A percentile compares a stretch with the other conserved stretches of the same genome.
Evolutionary conservation across 2,888 invertebrate genomes (phyloP).

Genomic region (Amiota minor): DNA sequence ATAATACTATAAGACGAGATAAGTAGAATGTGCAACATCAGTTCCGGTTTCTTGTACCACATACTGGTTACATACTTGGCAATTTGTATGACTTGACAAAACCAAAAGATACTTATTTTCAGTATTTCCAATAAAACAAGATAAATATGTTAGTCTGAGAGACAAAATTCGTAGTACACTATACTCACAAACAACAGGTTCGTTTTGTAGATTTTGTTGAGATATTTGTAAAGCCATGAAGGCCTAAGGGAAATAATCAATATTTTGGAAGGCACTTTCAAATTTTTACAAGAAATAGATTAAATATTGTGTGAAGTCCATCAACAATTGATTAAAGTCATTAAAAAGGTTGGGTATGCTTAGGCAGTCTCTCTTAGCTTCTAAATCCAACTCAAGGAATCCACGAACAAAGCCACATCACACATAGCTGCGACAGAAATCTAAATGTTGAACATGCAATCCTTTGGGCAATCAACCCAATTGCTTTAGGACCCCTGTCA

Average conservation of each 20-base stretch:
- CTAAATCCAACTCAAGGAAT: too few species aligned
- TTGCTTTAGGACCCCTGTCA: too few species aligned
- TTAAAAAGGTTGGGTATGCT: too few species aligned
- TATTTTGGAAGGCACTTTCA: neutral
- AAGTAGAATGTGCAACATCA: neutral
- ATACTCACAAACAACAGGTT: neutral
- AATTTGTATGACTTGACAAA: neutral
- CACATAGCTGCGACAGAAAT: too few species aligned
- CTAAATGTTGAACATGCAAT: too few species aligned
- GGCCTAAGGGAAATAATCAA: neutral
- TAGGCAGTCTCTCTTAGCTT: too few species aligned
- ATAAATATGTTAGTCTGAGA: slow-evolving; percentile 12
- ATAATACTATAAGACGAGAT: neutral
- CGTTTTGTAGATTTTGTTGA: neutral
- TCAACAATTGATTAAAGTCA: too few species aligned
- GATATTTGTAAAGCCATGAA: neutral
- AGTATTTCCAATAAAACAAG: slow-evolving; percentile 14
- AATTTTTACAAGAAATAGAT: too few species aligned
- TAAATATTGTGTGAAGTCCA: too few species aligned
- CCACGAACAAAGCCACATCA: too few species aligned
- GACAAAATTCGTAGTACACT: neutral
- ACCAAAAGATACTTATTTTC: neutral
- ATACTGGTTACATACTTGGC: neutral
- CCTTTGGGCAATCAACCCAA: too few species aligned
- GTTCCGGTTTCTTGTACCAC: slow-evolving; percentile 9